phyloP scores from a whole-genome alignment of 2,797 vertebrate genomes.

The Forpus xanthops region DNA sequence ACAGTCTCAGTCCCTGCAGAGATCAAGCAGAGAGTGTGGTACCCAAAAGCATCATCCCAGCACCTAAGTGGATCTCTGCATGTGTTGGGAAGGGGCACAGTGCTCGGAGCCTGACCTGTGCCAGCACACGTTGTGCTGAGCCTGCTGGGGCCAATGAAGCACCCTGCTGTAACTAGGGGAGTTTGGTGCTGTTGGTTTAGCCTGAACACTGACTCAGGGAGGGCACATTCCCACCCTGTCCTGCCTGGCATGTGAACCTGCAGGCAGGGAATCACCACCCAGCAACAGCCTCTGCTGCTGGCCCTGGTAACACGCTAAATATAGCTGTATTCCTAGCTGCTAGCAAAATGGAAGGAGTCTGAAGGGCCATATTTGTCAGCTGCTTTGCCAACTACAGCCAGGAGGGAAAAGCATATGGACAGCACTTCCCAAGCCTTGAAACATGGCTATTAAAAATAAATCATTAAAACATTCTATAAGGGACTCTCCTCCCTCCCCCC shows the following conservation, averaged over 20 bases:
- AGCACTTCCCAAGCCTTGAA: background rate
- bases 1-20: background rate
- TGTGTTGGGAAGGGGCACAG: accelerated
- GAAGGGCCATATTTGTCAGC: background rate
- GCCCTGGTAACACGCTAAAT: conserved; percentile 46
- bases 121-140: accelerated
- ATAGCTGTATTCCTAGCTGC: conserved; percentile 24
- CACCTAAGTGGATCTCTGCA: background rate
- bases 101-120: background rate
- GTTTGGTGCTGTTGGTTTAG: background rate
- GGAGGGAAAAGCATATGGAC: conserved; percentile 42
- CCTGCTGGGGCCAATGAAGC: background rate
- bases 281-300: conserved; percentile 33
- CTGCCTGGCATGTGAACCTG: background rate
- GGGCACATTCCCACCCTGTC: background rate
- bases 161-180: background rate
- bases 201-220: background rate
- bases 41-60: background rate
- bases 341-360: background rate
- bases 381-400: conserved; percentile 42
- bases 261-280: conserved; percentile 43
- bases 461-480: conserved; percentile 27
- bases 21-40: background rate
- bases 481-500: conserved; percentile 17
- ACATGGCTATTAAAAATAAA: conserved; percentile 52